Conservation (phyloP, 2,113 vertebrate species). For the Hypomesus transpacificus region DNA sequence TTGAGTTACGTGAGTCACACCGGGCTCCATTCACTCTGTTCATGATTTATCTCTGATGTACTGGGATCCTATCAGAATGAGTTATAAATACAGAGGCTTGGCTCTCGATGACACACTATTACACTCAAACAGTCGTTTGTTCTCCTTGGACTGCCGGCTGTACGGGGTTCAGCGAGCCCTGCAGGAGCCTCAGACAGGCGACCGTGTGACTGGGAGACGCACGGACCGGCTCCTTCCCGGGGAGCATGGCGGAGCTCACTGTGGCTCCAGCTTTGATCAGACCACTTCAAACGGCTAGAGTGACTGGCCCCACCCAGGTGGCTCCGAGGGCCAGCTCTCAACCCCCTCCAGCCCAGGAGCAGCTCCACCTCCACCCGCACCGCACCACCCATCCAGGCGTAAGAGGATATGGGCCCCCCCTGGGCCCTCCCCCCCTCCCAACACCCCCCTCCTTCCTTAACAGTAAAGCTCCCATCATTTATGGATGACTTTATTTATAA, state of each 20-base stretch:
- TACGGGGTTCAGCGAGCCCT: slow-evolving; percentile 18
- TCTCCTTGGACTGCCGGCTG: neutral
- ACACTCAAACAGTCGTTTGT: slow-evolving; percentile 27
- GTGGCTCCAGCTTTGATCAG: slow-evolving; percentile 55
- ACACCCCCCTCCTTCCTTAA: slow-evolving; percentile 12
- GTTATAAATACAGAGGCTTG: neutral
- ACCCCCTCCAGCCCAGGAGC: slow-evolving; percentile 9
- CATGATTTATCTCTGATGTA: too few species aligned
- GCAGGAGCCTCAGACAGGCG: slow-evolving; percentile 26
- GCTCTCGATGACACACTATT: slow-evolving; percentile 18
- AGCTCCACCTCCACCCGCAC: slow-evolving; percentile 14
- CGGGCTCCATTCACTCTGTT: too few species aligned
- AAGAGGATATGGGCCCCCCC: slow-evolving; percentile 44
- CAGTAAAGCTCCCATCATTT: slow-evolving; percentile 58
- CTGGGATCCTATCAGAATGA: too few species aligned
- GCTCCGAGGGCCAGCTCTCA: slow-evolving; percentile 29
- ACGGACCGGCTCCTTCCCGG: slow-evolving; percentile 20
- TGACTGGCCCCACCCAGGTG: slow-evolving; percentile 32
- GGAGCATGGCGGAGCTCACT: slow-evolving; percentile 34
- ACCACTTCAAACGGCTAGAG: slow-evolving; percentile 48
- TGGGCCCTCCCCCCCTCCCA: slow-evolving; percentile 16
- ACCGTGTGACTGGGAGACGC: slow-evolving; percentile 25
- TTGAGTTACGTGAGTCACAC: too few species aligned
- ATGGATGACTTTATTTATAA: slow-evolving; percentile 71
- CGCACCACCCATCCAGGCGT: slow-evolving; percentile 33